These are phyloP conservation scores for Hycleus phaleratus DNA, from an alignment of 1,140 invertebrate species.

Conservation along the genomic window DNA sequence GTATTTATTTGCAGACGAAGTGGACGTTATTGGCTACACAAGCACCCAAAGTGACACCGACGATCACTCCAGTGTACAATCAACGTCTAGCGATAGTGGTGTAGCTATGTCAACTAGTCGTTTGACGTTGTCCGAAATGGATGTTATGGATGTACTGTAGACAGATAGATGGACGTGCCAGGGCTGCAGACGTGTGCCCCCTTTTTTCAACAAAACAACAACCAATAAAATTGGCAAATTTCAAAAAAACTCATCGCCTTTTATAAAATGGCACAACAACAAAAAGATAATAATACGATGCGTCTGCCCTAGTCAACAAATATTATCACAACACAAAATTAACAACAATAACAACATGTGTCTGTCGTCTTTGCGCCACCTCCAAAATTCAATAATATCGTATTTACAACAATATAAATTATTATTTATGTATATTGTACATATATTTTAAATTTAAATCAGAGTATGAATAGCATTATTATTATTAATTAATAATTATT, in stretches of 20 bases:
- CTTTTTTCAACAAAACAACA: too few species aligned
- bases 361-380: slow-evolving; percentile 18
- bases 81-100: slow-evolving; percentile 67
- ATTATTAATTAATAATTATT: slow-evolving; percentile 3
- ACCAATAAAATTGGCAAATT: too few species aligned
- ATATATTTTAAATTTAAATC: slow-evolving; percentile 27
- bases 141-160: slow-evolving; percentile 41
- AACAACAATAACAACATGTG: background rate
- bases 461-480: slow-evolving; percentile 25
- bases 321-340: slow-evolving; percentile 4
- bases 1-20: slow-evolving; percentile 65
- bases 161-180: slow-evolving; percentile 19
- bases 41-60: slow-evolving; percentile 80
- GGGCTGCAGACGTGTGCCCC: slow-evolving; percentile 25
- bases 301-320: slow-evolving; percentile 33
- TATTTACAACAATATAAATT: slow-evolving; percentile 29
- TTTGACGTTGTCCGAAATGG: slow-evolving; percentile 47
- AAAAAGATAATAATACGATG: background rate
- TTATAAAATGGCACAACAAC: background rate
- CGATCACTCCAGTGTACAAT: slow-evolving; percentile 72
- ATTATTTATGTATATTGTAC: slow-evolving; percentile 38
- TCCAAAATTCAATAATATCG: background rate
- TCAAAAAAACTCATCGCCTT: background rate
- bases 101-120: slow-evolving; percentile 66
- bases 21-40: slow-evolving; percentile 79